Evolutionary conservation across 2,113 vertebrate genomes (phyloP).

Genomic region (Athene noctua): DNA sequence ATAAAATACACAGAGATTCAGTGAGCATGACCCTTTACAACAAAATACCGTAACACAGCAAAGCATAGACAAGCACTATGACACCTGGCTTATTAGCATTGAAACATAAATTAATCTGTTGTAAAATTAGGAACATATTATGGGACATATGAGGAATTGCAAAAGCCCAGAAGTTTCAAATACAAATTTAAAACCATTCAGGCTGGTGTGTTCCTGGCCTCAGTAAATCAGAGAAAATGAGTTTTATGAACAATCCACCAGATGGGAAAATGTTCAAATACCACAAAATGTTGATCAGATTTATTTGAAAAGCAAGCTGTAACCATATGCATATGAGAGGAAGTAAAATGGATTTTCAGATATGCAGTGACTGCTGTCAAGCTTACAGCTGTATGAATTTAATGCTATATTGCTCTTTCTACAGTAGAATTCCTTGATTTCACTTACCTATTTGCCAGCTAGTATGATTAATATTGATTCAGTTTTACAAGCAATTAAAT

Average conservation of each 20-base stretch:
- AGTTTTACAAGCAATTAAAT: constrained; percentile 61
- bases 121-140: constrained; percentile 57
- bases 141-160: neutral
- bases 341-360: constrained; percentile 60
- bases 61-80: neutral
- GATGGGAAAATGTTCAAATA: constrained; percentile 75
- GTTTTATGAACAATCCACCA: constrained; percentile 74
- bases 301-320: constrained; percentile 73
- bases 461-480: constrained; percentile 62
- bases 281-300: constrained; percentile 68
- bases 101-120: constrained; percentile 57
- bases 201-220: constrained; percentile 16
- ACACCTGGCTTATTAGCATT: constrained; percentile 38
- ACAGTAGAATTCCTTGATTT: constrained; percentile 1
- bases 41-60: neutral
- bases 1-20: neutral
- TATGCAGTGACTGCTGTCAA: constrained; percentile 33
- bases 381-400: constrained; percentile 44
- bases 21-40: neutral
- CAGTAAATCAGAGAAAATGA: constrained; percentile 74
- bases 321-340: constrained; percentile 66
- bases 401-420: constrained; percentile 30
- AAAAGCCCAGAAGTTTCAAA: constrained; percentile 21
- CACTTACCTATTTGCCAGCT: constrained; percentile 42
- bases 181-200: constrained; percentile 52